A percentile compares a stretch with the other conserved stretches of the same genome.
phyloP scores from a whole-genome alignment of 2,113 vertebrate species.

The Ictalurus furcatus region DNA sequence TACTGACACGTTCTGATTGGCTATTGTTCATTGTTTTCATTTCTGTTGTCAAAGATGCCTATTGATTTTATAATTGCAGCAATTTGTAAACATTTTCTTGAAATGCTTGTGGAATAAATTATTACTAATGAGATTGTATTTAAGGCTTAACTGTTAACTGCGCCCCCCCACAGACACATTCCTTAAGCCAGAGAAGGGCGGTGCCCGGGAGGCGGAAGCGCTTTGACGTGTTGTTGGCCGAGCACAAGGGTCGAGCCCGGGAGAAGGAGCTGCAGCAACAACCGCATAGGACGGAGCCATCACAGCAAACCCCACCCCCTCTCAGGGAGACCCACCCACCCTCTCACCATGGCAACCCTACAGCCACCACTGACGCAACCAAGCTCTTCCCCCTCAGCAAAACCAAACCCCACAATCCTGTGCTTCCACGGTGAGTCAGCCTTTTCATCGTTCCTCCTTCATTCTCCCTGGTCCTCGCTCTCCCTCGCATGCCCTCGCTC shows the following conservation, averaged over 20 bases:
- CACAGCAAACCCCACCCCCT: slow-evolving; percentile 84
- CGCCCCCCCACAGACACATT: slow-evolving; percentile 86
- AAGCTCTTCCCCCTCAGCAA: slow-evolving; percentile 89
- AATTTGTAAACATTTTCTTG: not conserved
- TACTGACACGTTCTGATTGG: not conserved
- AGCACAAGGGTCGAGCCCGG: slow-evolving; percentile 97
- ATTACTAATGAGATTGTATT: not conserved
- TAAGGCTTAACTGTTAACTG: not conserved
- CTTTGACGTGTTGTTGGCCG: slow-evolving; percentile 93
- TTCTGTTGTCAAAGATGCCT: not conserved
- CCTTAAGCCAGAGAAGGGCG: slow-evolving; percentile 98
- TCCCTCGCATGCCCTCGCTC: too few relatives aligned
- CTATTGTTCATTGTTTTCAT: not conserved
- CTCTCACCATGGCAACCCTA: slow-evolving; percentile 78
- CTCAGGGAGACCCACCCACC: slow-evolving; percentile 97
- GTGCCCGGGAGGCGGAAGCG: slow-evolving; percentile 96
- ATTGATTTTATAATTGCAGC: not conserved
- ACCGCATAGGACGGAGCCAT: slow-evolving; percentile 84
- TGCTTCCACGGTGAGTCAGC: slow-evolving; percentile 93
- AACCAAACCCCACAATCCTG: slow-evolving; percentile 91
- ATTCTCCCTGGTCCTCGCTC: not conserved
- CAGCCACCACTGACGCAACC: slow-evolving; percentile 80
- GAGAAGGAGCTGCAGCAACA: slow-evolving; percentile 90
- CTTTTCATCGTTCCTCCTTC: not conserved
- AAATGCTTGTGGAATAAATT: not conserved